Conservation (phyloP, 2,113 vertebrate genomes). For the Lasiurus cinereus region DNA sequence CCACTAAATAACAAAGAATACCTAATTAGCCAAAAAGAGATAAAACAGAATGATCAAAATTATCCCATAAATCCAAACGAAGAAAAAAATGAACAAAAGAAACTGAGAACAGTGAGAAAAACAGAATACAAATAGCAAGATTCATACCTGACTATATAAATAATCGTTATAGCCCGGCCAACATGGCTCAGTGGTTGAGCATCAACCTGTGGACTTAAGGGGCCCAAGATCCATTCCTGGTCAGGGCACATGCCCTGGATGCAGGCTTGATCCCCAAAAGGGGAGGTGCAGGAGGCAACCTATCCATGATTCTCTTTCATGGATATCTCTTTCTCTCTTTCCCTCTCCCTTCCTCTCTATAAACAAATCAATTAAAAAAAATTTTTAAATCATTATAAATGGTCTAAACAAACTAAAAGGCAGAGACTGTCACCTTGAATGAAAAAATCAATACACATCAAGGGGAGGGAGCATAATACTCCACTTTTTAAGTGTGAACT, state of each 20-base stretch:
- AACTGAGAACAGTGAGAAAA: background rate
- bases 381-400: background rate
- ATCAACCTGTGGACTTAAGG: no score
- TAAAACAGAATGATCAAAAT: conserved; percentile 17
- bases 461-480: background rate
- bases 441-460: background rate
- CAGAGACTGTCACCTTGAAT: background rate
- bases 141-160: background rate
- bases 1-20: background rate
- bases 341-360: no score
- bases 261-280: no score
- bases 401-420: background rate
- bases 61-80: background rate
- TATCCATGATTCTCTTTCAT: no score
- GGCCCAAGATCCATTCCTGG: no score
- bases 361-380: no score
- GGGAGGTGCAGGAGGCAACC: no score
- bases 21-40: background rate
- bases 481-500: background rate
- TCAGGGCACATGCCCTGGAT: no score
- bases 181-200: no score
- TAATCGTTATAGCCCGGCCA: background rate
- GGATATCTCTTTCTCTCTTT: no score
- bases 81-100: background rate
- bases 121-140: background rate